Evolutionary conservation across 2,797 vertebrate species (phyloP), one percentile per base, ranked within the genome.

Genomic region (Staurois parvus): DNA sequence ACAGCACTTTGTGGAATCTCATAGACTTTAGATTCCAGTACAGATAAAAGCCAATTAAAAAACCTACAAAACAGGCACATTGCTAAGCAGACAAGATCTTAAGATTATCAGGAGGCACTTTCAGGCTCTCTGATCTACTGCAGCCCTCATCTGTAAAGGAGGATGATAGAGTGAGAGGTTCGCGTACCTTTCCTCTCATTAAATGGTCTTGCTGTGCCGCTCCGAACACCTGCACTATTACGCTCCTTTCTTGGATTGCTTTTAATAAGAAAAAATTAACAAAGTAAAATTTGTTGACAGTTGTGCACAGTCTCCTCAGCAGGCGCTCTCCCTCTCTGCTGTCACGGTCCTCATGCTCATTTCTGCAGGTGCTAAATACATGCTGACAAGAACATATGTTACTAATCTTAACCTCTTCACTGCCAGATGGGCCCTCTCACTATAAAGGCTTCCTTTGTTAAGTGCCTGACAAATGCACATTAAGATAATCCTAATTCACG

Each of bases 331-430:
- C 90, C 90, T 89, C 88, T 92, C 91, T 7, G 90, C 92, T 94
- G 94, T 93, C 94, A 93, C 92, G 90, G 90, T 90, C 90, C 84
- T 89, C 88, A 73, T 90, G 91, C 82, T 93, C 92, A 91, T 92
- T 95, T 93, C 93, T 94, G 94, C 94, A 96, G 95, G 95, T 94
- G 94, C 90, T 95, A 95, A 95, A 92, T 93, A 89, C 91, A 90
- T 87, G 92, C 93, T 94, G 93, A 94, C 95, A 95, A 91, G 92
- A 94, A 94, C 94, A 95, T 92, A 94, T 95, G 94, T 94, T 94
- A 93, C 93, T 90, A 93, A 88, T 92, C 92, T 92, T 91, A 91
- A 93, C 91, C 67, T 89, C 79, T 88, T 79, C 86, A 76, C 68
- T 32, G 72, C 84, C 42, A 72, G 77, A 79, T 79, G 40, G 79